Conservation (phyloP, 2,888 invertebrate species). For the Sesia apiformis region DNA sequence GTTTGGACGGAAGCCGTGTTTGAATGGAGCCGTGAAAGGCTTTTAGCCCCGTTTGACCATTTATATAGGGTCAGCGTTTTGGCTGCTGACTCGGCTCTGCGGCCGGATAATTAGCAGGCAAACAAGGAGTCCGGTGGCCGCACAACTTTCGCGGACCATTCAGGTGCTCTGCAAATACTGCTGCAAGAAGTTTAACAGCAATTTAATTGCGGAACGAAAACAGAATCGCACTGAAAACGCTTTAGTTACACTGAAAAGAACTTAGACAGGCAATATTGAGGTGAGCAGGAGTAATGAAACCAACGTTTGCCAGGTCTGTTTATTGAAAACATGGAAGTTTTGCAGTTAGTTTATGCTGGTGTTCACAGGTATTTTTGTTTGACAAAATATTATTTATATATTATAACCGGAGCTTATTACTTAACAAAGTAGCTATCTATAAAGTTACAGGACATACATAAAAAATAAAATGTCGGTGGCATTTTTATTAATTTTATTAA, state of each 20-base stretch:
- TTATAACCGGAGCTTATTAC: too few species aligned
- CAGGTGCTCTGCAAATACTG: conserved; percentile 69
- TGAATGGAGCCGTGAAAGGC: conserved; percentile 52
- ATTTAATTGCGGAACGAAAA: conserved; percentile 71
- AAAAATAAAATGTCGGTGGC: too few species aligned
- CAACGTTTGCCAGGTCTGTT: conserved; percentile 28
- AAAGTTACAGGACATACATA: too few species aligned
- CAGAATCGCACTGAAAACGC: conserved; percentile 65
- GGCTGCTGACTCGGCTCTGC: conserved; percentile 50
- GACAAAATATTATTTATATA: too few species aligned
- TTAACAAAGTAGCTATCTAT: too few species aligned
- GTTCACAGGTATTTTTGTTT: not conserved
- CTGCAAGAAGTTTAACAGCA: conserved; percentile 72
- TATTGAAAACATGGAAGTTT: conserved; percentile 41
- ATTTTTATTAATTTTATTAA: too few species aligned
- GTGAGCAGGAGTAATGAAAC: conserved; percentile 19
- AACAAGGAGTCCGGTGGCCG: conserved; percentile 57
- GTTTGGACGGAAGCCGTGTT: conserved; percentile 43
- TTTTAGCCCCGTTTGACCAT: conserved; percentile 64
- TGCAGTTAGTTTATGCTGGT: not conserved
- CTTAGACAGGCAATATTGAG: conserved; percentile 22
- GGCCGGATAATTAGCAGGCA: conserved; percentile 69
- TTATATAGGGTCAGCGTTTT: conserved; percentile 21
- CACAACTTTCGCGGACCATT: conserved; percentile 61
- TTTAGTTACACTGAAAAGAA: conserved; percentile 66